Base-by-base conservation (phyloP, 1,140 invertebrate species). In the Diuraphis noxia region DNA sequence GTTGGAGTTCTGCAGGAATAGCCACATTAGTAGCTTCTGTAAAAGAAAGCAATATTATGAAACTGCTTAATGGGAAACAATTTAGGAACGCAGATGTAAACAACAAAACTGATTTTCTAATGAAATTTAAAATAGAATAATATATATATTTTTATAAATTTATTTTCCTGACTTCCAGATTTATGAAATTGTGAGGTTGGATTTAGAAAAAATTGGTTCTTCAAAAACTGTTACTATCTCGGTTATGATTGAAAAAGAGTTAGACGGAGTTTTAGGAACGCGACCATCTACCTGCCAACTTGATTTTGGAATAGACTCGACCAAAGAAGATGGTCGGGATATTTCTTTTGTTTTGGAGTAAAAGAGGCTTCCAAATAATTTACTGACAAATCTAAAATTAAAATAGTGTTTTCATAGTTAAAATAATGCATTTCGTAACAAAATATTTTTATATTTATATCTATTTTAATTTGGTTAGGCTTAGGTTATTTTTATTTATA, bases 1-100 rank as follows among this genome's bases (percentile, higher is more conserved):
- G 36, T 82, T 82, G 81, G 81, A 82, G 81, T 82, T 1, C 81
- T 41, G 38, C 81, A 82, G 81, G 41, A 82, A 82, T 82, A 41
- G 77, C 77, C 25, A 38, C 77, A 81, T 81, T 81, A 40, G 77
- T 81, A 40, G 81, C 0, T 82, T 82, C 81, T 82, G 40, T 82
- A 19, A 46, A 84, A 84, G 40, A 84, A 84, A 82, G 43, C n/a
- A 82, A 82, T 41, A 41, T 41, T 1, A 41, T 82, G 25, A 82
- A 82, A 82, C 40, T 84, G 3, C 30, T 82, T 4, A 40, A 41
- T 41, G 38, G 81, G 23, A 82, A 82, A 82, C 23, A 40, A 10
- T 82, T 13, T 41, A 30, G 38, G 41, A 84, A 84, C 41, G 25
- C 10, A 25, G 41, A 43, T 46, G 30, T 43, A 84, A 84, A 41